These are phyloP conservation scores for Elgaria multicarinata DNA, from an alignment of 2,113 vertebrate genomes.

Conservation along the genomic window DNA sequence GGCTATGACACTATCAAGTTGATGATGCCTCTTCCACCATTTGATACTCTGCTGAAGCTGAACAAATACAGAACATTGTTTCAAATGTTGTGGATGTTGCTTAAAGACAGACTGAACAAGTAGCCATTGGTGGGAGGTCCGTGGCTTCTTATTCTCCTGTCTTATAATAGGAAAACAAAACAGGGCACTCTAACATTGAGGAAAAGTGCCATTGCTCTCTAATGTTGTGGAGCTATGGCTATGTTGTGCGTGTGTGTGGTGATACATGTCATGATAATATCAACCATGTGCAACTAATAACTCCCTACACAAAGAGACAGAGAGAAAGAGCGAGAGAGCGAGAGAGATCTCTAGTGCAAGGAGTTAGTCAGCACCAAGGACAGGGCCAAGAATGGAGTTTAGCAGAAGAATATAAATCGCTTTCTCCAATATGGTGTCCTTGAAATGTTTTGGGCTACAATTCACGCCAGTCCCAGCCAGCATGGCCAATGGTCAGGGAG, in stretches of 20 bases:
- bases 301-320: neutral
- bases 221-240: neutral
- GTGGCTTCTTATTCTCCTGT: neutral
- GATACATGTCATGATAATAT: neutral
- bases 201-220: neutral
- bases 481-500: neutral
- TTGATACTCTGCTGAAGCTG: neutral
- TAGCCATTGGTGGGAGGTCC: neutral
- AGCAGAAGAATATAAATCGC: neutral
- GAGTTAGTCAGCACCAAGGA: neutral
- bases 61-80: neutral
- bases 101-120: neutral
- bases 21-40: neutral
- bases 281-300: neutral
- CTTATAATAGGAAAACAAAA: neutral
- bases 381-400: neutral
- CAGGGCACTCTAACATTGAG: neutral
- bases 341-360: neutral
- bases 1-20: conserved; percentile 41
- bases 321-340: too few species aligned
- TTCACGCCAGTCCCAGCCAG: neutral
- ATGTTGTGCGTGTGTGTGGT: neutral
- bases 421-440: neutral
- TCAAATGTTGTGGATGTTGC: too few species aligned
- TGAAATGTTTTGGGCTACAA: neutral